These are phyloP conservation scores for Romanogobio albipinnatus DNA, from an alignment of 2,113 vertebrate genomes.

Conservation along the genomic window DNA sequence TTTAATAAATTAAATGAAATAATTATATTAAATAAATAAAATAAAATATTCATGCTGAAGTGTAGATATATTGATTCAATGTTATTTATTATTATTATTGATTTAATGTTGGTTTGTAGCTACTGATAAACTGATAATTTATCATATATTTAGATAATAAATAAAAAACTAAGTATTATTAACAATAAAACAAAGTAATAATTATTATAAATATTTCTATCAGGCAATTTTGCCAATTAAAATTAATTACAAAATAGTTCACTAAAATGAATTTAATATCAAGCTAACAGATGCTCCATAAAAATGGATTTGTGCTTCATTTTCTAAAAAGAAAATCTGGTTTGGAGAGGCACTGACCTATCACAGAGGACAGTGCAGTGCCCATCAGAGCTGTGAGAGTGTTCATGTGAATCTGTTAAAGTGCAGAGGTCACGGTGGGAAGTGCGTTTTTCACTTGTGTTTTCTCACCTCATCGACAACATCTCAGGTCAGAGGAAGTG, in stretches of 20 bases:
- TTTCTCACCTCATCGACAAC: neutral
- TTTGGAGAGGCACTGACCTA: neutral
- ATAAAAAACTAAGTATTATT: neutral
- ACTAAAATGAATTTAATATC: neutral
- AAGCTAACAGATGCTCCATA: neutral
- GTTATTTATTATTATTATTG: no score
- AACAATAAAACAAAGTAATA: no score
- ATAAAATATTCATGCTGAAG: no score
- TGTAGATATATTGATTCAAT: no score
- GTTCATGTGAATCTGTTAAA: constrained; percentile 1
- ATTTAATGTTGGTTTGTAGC: no score
- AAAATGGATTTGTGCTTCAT: neutral
- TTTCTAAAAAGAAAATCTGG: neutral
- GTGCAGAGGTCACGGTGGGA: neutral
- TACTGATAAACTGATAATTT: no score
- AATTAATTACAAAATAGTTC: neutral
- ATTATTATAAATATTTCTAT: no score
- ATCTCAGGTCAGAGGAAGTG: neutral
- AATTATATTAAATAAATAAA: no score
- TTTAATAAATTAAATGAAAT: no score
- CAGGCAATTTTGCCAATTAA: no score
- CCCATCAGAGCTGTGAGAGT: constrained; percentile 40
- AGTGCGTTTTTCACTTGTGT: neutral
- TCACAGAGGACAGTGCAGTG: neutral
- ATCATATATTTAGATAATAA: no score